These are phyloP conservation scores for Papilio polytes DNA, from an alignment of 1,140 invertebrate genomes.

Conservation along the genomic window DNA sequence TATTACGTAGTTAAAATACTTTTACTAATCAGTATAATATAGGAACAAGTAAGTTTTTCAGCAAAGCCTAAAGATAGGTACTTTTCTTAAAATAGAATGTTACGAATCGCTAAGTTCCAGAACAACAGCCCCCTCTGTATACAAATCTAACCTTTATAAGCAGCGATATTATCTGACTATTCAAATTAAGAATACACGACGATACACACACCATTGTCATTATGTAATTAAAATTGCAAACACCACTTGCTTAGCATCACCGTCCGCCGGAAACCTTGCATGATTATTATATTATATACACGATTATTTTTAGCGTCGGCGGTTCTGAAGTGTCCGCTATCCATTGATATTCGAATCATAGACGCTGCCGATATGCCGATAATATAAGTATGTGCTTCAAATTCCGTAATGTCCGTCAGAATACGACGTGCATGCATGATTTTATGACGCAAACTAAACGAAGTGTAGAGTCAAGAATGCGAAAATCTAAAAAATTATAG, in stretches of 20 bases:
- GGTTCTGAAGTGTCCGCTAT: constrained; percentile 38
- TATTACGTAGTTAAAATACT: no score
- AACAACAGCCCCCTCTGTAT: no score
- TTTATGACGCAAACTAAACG: not conserved
- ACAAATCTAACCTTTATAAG: no score
- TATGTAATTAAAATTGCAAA: constrained; percentile 52
- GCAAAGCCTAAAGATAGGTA: no score
- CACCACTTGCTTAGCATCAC: constrained; percentile 57
- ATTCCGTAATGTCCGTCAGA: constrained; percentile 29
- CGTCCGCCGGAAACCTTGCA: constrained; percentile 65
- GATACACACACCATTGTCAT: not conserved
- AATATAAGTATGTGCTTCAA: constrained; percentile 27
- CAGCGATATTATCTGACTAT: no score
- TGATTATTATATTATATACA: constrained; percentile 50
- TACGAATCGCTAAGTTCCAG: no score
- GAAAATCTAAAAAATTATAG: not conserved
- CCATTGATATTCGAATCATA: constrained; percentile 49
- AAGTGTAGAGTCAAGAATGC: not conserved
- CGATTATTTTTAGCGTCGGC: constrained; percentile 63
- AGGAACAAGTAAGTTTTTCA: no score
- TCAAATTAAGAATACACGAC: constrained; percentile 26
- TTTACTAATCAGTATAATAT: no score
- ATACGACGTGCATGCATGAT: not conserved
- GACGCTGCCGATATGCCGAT: constrained; percentile 27
- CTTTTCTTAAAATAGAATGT: no score